Evolutionary conservation across 2,113 vertebrate species (phyloP).

Genomic region (pig (Sus scrofa)): T2T-Sscrofa CM000816.6:23116001-23116500

Average conservation of each 20-base stretch:
- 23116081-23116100: too few relatives aligned
- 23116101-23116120: neutral
- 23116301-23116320: slow-evolving; percentile 41
- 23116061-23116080: too few relatives aligned
- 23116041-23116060: too few relatives aligned
- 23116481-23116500: slow-evolving; percentile 28
- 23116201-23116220: slow-evolving; percentile 62
- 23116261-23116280: slow-evolving; percentile 60
- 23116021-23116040: too few relatives aligned
- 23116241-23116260: slow-evolving; percentile 74
- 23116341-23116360: slow-evolving; percentile 61
- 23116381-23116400: slow-evolving; percentile 62
- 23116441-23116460: slow-evolving; percentile 49
- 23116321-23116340: slow-evolving; percentile 71
- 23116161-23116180: neutral
- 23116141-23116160: neutral
- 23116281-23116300: slow-evolving; percentile 53
- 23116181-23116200: slow-evolving; percentile 40
- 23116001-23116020: too few relatives aligned
- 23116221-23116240: slow-evolving; percentile 67
- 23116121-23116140: neutral
- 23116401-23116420: slow-evolving; percentile 59
- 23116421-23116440: neutral
- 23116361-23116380: slow-evolving; percentile 76
- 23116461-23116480: slow-evolving; percentile 36